A percentile compares a stretch with the other conserved stretches of the same genome.
These are phyloP conservation scores for Merops nubicus DNA, from an alignment of 2,113 vertebrate species.

Conservation along the genomic window DNA sequence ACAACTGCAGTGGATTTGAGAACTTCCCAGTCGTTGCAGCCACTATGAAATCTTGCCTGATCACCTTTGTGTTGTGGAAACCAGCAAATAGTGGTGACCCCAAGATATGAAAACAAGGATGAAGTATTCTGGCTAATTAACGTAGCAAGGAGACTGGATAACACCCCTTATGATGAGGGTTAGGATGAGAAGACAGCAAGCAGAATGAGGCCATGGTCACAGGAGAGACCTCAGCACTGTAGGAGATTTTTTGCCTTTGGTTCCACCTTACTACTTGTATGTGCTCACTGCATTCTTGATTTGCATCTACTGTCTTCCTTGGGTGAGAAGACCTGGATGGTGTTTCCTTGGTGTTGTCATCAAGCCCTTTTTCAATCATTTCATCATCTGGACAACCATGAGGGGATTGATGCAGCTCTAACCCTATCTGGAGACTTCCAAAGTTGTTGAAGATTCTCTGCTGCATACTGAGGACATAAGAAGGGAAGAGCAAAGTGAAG, in stretches of 20 bases:
- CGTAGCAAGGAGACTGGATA: neutral
- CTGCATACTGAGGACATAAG: neutral
- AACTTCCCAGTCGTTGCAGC: neutral
- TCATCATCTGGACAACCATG: neutral
- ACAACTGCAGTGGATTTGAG: neutral
- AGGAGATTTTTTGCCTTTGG: neutral
- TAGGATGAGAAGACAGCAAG: too few relatives aligned
- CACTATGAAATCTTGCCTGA: neutral
- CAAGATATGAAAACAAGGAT: neutral
- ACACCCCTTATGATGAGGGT: neutral
- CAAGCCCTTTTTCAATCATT: neutral
- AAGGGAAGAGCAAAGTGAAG: neutral
- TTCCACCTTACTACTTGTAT: accelerated
- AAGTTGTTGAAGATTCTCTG: neutral
- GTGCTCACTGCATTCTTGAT: neutral
- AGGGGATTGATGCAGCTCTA: neutral
- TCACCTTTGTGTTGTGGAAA: neutral
- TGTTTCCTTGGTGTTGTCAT: neutral
- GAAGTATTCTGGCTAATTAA: neutral
- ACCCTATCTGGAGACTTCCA: neutral
- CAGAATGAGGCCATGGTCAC: accelerated
- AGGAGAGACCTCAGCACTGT: accelerated
- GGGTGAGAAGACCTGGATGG: neutral
- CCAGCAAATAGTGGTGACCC: neutral
- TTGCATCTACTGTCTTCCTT: neutral